These are phyloP conservation scores for Cyprinodon tularosa DNA, from an alignment of 2,113 vertebrate genomes.

Conservation along the genomic window DNA sequence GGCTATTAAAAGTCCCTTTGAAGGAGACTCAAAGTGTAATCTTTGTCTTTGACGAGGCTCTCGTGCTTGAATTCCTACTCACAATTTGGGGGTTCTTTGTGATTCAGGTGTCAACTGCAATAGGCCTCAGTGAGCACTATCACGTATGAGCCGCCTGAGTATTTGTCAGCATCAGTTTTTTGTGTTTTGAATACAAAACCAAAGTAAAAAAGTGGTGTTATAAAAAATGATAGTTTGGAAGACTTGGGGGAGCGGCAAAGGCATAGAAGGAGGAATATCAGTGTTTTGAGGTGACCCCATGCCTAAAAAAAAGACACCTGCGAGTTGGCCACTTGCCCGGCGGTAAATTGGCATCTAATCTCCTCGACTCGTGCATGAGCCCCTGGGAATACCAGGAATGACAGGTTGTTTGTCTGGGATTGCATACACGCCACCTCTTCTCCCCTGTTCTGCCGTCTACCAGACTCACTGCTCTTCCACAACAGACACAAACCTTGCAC, in stretches of 20 bases:
- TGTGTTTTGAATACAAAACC: conserved; percentile 61
- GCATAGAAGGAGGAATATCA: conserved; percentile 51
- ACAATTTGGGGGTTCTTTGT: conserved; percentile 45
- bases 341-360: conserved; percentile 81
- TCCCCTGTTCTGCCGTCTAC: conserved; percentile 35
- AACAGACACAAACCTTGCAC: conserved; percentile 36
- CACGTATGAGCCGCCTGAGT: conserved; percentile 36
- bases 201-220: conserved; percentile 10
- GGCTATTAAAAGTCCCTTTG: conserved; percentile 65
- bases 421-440: conserved; percentile 64
- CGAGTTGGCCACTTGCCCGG: conserved; percentile 68
- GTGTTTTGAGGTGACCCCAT: conserved; percentile 76
- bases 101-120: conserved; percentile 54
- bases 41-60: conserved; percentile 18
- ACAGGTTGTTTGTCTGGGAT: conserved; percentile 82
- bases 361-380: conserved; percentile 59
- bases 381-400: conserved; percentile 71
- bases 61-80: conserved; percentile 23
- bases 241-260: conserved; percentile 47
- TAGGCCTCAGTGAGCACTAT: conserved; percentile 34
- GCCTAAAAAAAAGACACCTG: conserved; percentile 72
- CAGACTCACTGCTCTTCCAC: conserved; percentile 36
- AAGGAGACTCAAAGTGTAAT: conserved; percentile 62
- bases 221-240: conserved; percentile 45
- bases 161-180: conserved; percentile 18